Evolutionary conservation across 2,113 vertebrate species (phyloP).

Genomic region (Strix aluco): DNA sequence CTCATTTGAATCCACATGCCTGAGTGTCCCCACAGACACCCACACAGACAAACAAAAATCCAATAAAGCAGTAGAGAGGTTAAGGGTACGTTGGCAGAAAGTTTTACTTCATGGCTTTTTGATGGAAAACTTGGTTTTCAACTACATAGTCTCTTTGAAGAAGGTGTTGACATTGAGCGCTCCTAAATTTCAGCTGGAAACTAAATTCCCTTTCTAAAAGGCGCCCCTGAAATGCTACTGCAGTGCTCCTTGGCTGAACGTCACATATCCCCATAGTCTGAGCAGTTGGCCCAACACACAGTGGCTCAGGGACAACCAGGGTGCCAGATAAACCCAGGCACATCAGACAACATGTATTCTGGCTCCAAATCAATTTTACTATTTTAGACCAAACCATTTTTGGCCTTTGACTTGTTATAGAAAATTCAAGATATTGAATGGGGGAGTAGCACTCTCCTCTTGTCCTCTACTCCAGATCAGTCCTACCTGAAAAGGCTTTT

Average conservation of each 20-base stretch:
- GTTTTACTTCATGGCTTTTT: not conserved
- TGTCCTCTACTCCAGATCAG: not conserved
- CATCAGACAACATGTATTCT: not conserved
- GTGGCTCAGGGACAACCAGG: not conserved
- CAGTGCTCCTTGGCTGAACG: not conserved
- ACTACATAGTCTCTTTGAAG: not conserved
- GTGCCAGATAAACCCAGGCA: not conserved
- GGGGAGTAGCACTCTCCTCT: not conserved
- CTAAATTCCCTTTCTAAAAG: not conserved
- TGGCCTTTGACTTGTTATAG: not conserved
- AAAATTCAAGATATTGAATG: not conserved
- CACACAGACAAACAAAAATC: conserved; percentile 38
- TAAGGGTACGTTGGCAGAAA: conserved; percentile 6
- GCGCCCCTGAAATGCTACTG: not conserved
- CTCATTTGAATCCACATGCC: conserved; percentile 53
- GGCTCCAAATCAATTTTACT: not conserved
- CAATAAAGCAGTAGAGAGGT: not conserved
- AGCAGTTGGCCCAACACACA: not conserved
- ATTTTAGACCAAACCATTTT: not conserved
- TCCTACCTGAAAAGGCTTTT: not conserved
- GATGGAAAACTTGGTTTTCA: not conserved
- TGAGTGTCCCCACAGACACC: conserved; percentile 48
- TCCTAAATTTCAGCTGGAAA: not conserved
- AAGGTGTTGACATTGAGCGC: not conserved
- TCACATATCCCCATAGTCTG: not conserved